Conservation (phyloP, 2,797 vertebrate genomes). For the Phrynocephalus vlangalii region DNA sequence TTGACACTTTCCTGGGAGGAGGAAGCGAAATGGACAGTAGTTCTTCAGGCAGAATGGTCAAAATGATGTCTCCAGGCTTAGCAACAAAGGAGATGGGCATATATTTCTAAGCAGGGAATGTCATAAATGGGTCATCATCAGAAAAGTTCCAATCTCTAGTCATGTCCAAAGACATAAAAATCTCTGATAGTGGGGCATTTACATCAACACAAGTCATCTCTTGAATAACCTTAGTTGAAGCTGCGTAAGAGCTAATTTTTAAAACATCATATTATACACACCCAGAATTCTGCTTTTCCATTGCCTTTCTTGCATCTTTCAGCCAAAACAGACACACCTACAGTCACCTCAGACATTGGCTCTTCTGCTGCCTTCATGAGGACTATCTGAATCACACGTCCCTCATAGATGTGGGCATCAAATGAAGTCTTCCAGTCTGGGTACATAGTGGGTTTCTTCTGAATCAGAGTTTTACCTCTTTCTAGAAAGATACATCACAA, state of each 20-base stretch:
- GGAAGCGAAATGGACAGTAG: too few relatives aligned
- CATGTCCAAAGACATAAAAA: background rate
- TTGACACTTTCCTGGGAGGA: too few relatives aligned
- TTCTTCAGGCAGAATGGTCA: too few relatives aligned
- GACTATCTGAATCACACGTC: conserved; percentile 91
- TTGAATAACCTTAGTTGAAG: background rate
- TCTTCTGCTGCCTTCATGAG: conserved; percentile 92
- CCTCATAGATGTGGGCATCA: conserved; percentile 94
- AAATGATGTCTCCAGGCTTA: background rate
- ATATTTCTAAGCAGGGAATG: background rate
- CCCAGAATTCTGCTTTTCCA: conserved; percentile 89
- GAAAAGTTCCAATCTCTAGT: background rate
- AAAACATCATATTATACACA: conserved; percentile 65
- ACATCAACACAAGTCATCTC: background rate
- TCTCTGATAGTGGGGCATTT: background rate
- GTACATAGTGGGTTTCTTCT: conserved; percentile 96
- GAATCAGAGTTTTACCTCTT: conserved; percentile 92
- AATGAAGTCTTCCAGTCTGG: conserved; percentile 92
- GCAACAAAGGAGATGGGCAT: background rate
- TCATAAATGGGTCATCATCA: background rate
- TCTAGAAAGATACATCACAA: conserved; percentile 76
- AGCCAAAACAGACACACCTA: conserved; percentile 89
- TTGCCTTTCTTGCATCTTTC: conserved; percentile 93
- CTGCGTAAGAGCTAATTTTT: too few relatives aligned
- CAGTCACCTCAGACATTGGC: conserved; percentile 88